Evolutionary conservation across 2,797 vertebrate genomes (phyloP).

Genomic region (Phalloptychus januarius): DNA sequence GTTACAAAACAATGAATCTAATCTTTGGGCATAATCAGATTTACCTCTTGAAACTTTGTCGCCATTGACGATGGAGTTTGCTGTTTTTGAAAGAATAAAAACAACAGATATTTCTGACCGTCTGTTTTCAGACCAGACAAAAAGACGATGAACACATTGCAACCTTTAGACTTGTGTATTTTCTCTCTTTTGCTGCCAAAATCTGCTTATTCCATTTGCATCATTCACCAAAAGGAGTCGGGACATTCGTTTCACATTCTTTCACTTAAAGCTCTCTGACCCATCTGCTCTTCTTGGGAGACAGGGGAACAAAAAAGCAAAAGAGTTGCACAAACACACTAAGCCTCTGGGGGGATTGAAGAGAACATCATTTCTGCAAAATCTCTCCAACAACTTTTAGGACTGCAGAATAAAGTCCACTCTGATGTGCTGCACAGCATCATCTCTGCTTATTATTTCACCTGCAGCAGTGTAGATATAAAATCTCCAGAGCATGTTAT

Average conservation of each 20-base stretch:
- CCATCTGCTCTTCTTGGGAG: background rate
- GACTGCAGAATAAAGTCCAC: background rate
- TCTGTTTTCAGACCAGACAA: background rate
- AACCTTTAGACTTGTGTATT: too few relatives aligned
- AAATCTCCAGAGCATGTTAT: background rate
- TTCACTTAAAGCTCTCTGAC: background rate
- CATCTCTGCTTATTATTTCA: background rate
- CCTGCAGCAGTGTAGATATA: constrained; percentile 2
- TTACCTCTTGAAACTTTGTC: background rate
- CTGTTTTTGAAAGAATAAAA: background rate
- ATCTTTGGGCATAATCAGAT: background rate
- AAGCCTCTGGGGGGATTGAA: background rate
- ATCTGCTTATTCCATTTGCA: background rate
- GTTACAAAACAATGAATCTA: background rate
- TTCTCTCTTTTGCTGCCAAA: background rate
- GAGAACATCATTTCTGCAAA: background rate
- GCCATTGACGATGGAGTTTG: background rate
- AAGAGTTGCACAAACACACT: background rate
- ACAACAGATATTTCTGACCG: background rate
- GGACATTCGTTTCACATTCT: background rate
- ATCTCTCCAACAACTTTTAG: constrained; percentile 12
- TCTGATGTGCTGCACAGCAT: constrained; percentile 2
- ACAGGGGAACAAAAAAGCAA: background rate
- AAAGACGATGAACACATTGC: background rate
- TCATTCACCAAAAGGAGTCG: background rate